These are phyloP conservation scores for Anisognathus igniventris DNA, from an alignment of 2,797 vertebrate genomes.

Conservation along the genomic window DNA sequence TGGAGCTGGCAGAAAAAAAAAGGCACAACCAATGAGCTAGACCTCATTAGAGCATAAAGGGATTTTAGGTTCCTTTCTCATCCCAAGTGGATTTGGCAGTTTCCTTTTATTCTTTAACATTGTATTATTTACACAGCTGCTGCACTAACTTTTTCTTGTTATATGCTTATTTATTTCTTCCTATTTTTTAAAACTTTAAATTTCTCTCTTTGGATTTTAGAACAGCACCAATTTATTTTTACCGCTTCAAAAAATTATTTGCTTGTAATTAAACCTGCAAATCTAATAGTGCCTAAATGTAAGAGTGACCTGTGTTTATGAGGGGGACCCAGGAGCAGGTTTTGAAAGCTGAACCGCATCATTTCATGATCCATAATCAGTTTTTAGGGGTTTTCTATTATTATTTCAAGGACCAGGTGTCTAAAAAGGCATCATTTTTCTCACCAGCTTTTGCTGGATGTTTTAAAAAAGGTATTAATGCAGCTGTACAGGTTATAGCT, in stretches of 20 bases:
- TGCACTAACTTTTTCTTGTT: constrained; percentile 25
- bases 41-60: not conserved
- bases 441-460: not conserved
- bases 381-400: not conserved
- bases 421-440: constrained; percentile 2
- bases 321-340: not conserved
- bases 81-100: constrained; percentile 38
- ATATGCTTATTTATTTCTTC: constrained; percentile 64
- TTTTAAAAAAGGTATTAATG: not conserved
- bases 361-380: not conserved
- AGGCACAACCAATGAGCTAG: not conserved
- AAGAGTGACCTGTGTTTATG: constrained; percentile 12
- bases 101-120: constrained; percentile 64
- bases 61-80: constrained; percentile 26
- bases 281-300: constrained; percentile 33
- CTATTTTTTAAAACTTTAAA: not conserved
- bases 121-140: constrained; percentile 70
- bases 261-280: constrained; percentile 56
- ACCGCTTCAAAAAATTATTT: constrained; percentile 23
- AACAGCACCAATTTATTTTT: constrained; percentile 50
- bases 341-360: constrained; percentile 39
- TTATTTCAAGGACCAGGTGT: constrained; percentile 30
- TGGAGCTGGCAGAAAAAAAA: not conserved
- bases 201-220: constrained; percentile 54
- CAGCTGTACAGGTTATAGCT: not conserved